A percentile compares a stretch with the other conserved stretches of the same genome.
Conservation (phyloP, 2,797 vertebrate species). For the Catostomus latipinnis region DNA sequence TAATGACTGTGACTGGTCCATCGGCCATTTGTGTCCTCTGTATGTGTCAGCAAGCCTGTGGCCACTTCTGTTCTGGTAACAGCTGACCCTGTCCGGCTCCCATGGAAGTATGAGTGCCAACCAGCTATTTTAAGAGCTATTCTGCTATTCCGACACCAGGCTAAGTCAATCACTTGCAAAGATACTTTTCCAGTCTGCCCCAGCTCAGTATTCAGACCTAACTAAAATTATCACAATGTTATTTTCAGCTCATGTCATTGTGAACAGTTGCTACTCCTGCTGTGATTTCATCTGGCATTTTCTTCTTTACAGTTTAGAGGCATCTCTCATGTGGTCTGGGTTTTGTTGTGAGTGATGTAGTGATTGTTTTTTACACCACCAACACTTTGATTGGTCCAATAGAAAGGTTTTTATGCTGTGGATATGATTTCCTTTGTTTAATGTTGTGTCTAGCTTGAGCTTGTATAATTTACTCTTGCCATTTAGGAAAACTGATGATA, state of each 20-base stretch:
- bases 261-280: constrained; percentile 32
- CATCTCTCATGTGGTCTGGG: too few species aligned
- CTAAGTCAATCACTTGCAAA: constrained; percentile 77
- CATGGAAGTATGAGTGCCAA: constrained; percentile 73
- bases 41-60: constrained; percentile 61
- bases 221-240: constrained; percentile 5
- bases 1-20: constrained; percentile 2
- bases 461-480: constrained; percentile 15
- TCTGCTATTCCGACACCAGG: constrained; percentile 70
- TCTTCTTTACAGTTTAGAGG: too few species aligned
- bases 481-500: constrained; percentile 16
- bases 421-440: not conserved
- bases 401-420: not conserved
- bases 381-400: too few species aligned
- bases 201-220: too few species aligned
- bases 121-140: constrained; percentile 78
- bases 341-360: not conserved
- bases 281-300: constrained; percentile 52
- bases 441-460: not conserved
- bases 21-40: constrained; percentile 50
- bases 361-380: not conserved
- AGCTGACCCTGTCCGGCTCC: constrained; percentile 81
- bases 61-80: constrained; percentile 68
- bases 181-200: constrained; percentile 44
- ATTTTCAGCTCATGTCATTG: constrained; percentile 23